Evolutionary conservation across 2,113 vertebrate genomes (phyloP), one percentile per base, ranked within the genome.

Genomic region (Australoheros scitulus): DNA sequence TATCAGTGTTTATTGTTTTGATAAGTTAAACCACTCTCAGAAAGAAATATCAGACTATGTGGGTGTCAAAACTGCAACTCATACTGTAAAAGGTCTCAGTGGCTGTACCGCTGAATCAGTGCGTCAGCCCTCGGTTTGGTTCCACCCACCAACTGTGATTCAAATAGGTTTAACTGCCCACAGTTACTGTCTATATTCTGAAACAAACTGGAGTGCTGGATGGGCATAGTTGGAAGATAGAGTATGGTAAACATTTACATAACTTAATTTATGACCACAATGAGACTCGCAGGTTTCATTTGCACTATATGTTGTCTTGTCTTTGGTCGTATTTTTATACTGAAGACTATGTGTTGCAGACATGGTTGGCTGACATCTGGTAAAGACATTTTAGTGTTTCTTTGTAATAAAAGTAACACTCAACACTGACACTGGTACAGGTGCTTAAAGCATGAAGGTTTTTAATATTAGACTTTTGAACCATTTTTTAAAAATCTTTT

Each of bases 91-190:
- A 81, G 72, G 78, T 79, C 81, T 82, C 43, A 38, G 80, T 79
- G 56, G 38, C 64, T 85, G 86, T 80, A 74, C 77, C 56, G 77
- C 78, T 89, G 86, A 88, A 79, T 90, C 87, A 88, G 22, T 50
- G 64, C 81, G 77, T 76, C 52, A 89, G 56, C 55, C 59, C 65
- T 90, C 61, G 24, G 65, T 82, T 61, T 38, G 60, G 87, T 74
- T 86, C 88, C 82, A 64, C 88, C 80, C 87, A 90, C 88, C 61
- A 78, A 77, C 82, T 77, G 77, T 85, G 78, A 88, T 77, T 91
- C 36, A 87, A 79, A 79, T 76, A 36, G 52, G 22, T 72, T 36
- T 55, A 7, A 57, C 86, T 60, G 79, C 81, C 58, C 76, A 84
- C 76, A 63, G 75, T 58, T 81, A 61, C 29, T 59, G 59, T 81